Evolutionary conservation across 2,888 invertebrate species (phyloP).

Genomic region (Drosophila histrio): DNA sequence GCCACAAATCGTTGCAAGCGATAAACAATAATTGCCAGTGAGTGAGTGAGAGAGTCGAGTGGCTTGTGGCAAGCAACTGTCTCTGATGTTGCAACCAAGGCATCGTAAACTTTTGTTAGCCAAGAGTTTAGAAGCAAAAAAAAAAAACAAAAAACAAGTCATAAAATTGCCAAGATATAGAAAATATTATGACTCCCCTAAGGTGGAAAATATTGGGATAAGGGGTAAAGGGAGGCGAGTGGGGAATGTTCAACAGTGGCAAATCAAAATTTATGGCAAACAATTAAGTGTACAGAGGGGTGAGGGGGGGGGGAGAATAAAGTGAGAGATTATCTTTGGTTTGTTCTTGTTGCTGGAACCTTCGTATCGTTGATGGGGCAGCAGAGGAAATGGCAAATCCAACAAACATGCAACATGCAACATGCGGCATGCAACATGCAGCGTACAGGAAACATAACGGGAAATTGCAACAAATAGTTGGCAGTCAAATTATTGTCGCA

Average conservation of each 20-base stretch:
- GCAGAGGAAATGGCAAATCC: constrained; percentile 4
- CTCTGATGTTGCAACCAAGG: background rate
- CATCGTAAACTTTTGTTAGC: constrained; percentile 15
- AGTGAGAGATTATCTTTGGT: background rate
- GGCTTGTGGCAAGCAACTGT: background rate
- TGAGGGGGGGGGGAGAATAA: background rate
- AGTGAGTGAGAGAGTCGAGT: background rate
- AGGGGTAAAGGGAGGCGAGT: background rate
- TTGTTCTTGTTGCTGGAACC: background rate
- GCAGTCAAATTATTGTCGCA: constrained; percentile 20
- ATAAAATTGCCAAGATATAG: constrained; percentile 42
- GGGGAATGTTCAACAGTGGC: constrained; percentile 35
- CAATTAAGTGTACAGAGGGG: constrained; percentile 51
- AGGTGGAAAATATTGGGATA: background rate
- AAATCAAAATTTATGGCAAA: constrained; percentile 66
- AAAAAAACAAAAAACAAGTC: constrained; percentile 35
- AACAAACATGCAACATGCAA: background rate
- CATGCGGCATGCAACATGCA: background rate
- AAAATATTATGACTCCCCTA: constrained; percentile 2
- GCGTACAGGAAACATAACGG: constrained; percentile 1
- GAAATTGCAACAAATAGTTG: constrained; percentile 33
- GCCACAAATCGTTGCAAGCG: constrained; percentile 27
- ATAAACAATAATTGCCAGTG: constrained; percentile 46
- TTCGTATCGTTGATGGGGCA: constrained; percentile 4
- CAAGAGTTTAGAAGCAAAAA: constrained; percentile 20